Evolutionary conservation across 2,888 invertebrate genomes (phyloP).

Genomic region (Parnassius apollo): DNA sequence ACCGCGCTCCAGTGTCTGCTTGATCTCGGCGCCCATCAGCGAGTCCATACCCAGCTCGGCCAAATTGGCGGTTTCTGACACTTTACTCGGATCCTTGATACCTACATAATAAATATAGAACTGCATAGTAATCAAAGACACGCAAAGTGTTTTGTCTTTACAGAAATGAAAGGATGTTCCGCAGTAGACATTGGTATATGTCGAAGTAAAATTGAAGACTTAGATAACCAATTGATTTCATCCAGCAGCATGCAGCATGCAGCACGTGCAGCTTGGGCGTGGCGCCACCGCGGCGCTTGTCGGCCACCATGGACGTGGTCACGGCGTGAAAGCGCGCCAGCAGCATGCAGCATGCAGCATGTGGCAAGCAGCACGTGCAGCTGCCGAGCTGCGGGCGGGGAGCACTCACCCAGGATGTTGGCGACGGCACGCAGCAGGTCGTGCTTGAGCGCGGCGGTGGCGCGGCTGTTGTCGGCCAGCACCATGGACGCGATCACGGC

Average conservation of each 20-base stretch:
- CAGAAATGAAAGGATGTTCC: too few relatives aligned
- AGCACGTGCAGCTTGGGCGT: too few relatives aligned
- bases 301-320: conserved; percentile 85
- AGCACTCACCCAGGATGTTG: conserved; percentile 92
- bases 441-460: conserved; percentile 74
- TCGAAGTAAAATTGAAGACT: too few relatives aligned
- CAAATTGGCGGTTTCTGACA: conserved; percentile 87
- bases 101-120: conserved; percentile 62
- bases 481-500: conserved; percentile 92
- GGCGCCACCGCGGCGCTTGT: neutral
- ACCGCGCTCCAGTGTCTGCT: conserved; percentile 95
- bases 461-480: conserved; percentile 90
- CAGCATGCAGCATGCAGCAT: conserved; percentile 88
- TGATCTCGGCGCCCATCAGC: conserved; percentile 99
- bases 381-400: conserved; percentile 94
- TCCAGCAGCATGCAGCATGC: too few relatives aligned
- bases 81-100: conserved; percentile 91
- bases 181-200: too few relatives aligned
- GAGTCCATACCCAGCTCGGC: conserved; percentile 99
- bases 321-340: conserved; percentile 94
- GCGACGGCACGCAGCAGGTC: conserved; percentile 89
- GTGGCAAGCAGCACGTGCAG: conserved; percentile 89
- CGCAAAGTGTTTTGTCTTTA: neutral
- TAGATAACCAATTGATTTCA: too few relatives aligned
- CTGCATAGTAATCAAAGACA: neutral